phyloP scores from a whole-genome alignment of 2,113 vertebrate genomes.

The Planiliza haematocheilus region DNA sequence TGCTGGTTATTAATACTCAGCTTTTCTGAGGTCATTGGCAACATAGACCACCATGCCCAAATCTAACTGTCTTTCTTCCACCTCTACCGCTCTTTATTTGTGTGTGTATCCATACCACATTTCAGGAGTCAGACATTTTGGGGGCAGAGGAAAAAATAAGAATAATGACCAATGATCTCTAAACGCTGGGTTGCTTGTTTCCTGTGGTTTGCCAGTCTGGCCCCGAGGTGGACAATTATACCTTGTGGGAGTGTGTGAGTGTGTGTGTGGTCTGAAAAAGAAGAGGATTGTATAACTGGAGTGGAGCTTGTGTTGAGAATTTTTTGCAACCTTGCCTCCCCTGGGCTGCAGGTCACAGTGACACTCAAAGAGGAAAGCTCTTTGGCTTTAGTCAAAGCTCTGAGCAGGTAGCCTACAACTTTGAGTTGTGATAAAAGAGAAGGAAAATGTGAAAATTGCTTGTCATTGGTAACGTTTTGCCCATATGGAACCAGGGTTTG shows the following conservation, averaged over 20 bases:
- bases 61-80: constrained; percentile 8
- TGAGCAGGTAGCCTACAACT: background rate
- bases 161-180: constrained; percentile 6
- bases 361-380: constrained; percentile 37
- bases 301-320: constrained; percentile 41
- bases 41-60: constrained; percentile 41
- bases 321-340: constrained; percentile 16
- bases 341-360: constrained; percentile 24
- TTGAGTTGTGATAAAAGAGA: background rate
- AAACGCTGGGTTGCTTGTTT: constrained; percentile 18
- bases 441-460: background rate
- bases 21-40: constrained; percentile 66
- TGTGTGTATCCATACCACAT: constrained; percentile 4
- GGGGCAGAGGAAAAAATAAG: constrained; percentile 3
- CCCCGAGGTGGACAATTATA: constrained; percentile 30
- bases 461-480: too few relatives aligned
- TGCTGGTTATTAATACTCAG: constrained; percentile 73
- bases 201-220: constrained; percentile 33
- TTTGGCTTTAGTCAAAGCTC: constrained; percentile 19
- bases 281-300: constrained; percentile 54
- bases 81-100: constrained; percentile 15
- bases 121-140: constrained; percentile 38
- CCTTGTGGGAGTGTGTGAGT: constrained; percentile 17
- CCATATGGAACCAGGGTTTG: too few relatives aligned
- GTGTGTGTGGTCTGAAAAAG: constrained; percentile 47